Base-by-base conservation (phyloP, 1,140 invertebrate species). In the Nasonia longicornis region DNA sequence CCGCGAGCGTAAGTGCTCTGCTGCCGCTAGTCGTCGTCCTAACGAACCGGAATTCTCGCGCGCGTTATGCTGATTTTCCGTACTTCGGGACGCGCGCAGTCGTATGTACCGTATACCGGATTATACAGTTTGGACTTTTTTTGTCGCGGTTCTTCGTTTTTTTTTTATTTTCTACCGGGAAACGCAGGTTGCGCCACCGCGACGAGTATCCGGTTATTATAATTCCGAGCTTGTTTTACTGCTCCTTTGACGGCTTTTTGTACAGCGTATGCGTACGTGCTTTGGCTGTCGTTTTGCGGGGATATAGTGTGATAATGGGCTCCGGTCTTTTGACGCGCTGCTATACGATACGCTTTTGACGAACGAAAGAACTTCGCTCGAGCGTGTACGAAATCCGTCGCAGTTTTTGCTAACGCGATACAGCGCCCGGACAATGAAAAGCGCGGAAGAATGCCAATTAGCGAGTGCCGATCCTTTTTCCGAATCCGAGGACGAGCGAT, bases 21-120 rank as follows among this genome's bases (percentile, higher is more conserved):
- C 7, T 42, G 38, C 38, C 10, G 38, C 38, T 8, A 10, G 58
- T 22, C 35, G 58, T 8, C 58, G 12, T 69, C 12, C 76, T 77
- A 77, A 77, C 66, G 76, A 77, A 69, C 38, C 42, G 42, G 66
- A 69, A 48, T 77, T 31, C 16, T 63, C 1, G 12, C 11, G 14
- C 26, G 12, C 38, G 6, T 31, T 45, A 42, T 45, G 20, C 29
- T 22, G 58, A 64, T 35, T 11, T 67, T 45, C 22, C 52, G 16
- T 58, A 58, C 52, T 58, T 58, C 20, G 14, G 52, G 52, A n/a
- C 52, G 16, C 26, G 26, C 26, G 26, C 3, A 35, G 31, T 6
- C 31, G 31, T n/a, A 58, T 6, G 3, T n/a, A 7, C 20, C 7
- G 52, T 58, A 58, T 6, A 58, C 6, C 7, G 52, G 6, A 16